These are phyloP conservation scores for Aix galericulata DNA, from an alignment of 2,113 vertebrate genomes.

Conservation along the genomic window DNA sequence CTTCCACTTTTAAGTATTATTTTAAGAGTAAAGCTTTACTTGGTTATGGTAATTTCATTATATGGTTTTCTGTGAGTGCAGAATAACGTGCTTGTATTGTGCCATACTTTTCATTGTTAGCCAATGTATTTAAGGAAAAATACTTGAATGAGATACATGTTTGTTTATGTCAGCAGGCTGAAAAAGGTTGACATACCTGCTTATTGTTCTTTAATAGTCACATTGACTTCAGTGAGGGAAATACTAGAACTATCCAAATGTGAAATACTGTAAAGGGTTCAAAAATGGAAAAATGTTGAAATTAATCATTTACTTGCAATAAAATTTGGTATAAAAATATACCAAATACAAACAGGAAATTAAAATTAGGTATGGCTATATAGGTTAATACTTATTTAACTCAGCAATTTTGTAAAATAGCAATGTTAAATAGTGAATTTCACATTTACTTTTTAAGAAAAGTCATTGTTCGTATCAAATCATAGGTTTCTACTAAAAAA, in stretches of 20 bases:
- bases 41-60: not conserved
- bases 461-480: not conserved
- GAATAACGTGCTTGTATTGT: not conserved
- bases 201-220: not conserved
- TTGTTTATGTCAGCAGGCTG: not conserved
- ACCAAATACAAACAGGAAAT: not conserved
- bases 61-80: not conserved
- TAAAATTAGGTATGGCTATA: not conserved
- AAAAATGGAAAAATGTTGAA: not conserved
- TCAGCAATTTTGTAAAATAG: not conserved
- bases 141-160: not conserved
- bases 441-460: not conserved
- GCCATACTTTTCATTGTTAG: not conserved
- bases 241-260: not conserved
- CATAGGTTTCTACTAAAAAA: not conserved
- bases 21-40: not conserved
- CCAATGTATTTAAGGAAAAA: not conserved
- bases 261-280: not conserved
- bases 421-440: not conserved
- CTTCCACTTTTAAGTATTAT: not conserved
- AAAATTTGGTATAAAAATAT: not conserved
- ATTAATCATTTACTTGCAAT: not conserved
- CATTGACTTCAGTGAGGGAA: not conserved
- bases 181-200: not conserved
- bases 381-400: not conserved